Percentiles rank a stretch among this genome's conserved stretches.
These are phyloP conservation scores for Drosophila ananassae DNA, from an alignment of 1,140 invertebrate species.

Conservation along the genomic window DNA sequence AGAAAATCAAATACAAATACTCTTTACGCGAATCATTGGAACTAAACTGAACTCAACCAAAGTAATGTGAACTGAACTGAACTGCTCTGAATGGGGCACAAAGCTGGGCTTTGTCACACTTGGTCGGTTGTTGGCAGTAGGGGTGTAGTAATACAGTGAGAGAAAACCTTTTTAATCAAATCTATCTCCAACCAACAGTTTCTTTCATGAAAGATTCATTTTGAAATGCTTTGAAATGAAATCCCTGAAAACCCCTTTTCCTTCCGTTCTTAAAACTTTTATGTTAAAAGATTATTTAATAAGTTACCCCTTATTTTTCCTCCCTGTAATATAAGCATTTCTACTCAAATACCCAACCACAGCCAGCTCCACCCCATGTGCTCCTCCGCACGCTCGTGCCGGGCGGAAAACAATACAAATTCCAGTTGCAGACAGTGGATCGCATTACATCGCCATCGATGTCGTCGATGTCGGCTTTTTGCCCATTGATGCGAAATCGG, in stretches of 20 bases:
- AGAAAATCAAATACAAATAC: constrained; percentile 19
- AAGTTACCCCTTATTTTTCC: neutral
- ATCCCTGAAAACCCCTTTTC: too few relatives aligned
- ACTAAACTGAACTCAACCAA: constrained; percentile 39
- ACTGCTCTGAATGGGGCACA: constrained; percentile 57
- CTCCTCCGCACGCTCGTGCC: constrained; percentile 12
- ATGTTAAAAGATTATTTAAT: neutral
- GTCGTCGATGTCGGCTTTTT: constrained; percentile 26
- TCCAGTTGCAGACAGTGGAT: constrained; percentile 45
- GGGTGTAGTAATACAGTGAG: constrained; percentile 4
- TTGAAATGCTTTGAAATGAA: too few relatives aligned
- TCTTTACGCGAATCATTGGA: constrained; percentile 34
- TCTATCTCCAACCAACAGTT: too few relatives aligned
- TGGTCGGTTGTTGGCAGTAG: constrained; percentile 41
- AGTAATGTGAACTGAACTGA: constrained; percentile 51
- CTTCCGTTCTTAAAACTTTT: too few relatives aligned
- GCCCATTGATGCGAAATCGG: constrained; percentile 68
- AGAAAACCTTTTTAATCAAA: neutral
- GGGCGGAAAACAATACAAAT: constrained; percentile 45
- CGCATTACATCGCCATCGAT: constrained; percentile 46
- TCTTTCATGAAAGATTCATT: too few relatives aligned
- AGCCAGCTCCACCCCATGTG: constrained; percentile 22
- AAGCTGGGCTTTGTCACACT: constrained; percentile 74
- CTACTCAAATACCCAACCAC: constrained; percentile 34
- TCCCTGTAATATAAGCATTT: neutral